A percentile compares a stretch with the other conserved stretches of the same genome.
Evolutionary conservation across 2,888 invertebrate genomes (phyloP).

Genomic region (Encarsia formosa): DNA sequence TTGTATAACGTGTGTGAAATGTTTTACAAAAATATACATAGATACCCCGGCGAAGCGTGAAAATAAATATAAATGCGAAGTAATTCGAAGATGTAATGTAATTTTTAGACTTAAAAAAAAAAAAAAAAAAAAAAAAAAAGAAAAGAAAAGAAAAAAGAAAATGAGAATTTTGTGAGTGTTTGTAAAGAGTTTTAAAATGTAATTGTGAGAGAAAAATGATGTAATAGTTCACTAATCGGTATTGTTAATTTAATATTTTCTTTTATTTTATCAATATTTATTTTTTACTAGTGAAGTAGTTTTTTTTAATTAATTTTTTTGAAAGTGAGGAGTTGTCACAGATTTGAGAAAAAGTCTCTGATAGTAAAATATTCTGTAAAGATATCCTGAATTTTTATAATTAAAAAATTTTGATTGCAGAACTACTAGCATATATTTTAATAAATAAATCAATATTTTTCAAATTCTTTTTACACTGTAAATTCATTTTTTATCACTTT

Average conservation of each 20-base stretch:
- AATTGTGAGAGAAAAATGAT: slow-evolving; percentile 14
- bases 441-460: too few species aligned
- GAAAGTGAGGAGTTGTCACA: too few species aligned
- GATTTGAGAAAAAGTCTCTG: too few species aligned
- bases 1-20: slow-evolving; percentile 3
- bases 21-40: neutral
- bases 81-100: neutral
- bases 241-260: slow-evolving; percentile 19
- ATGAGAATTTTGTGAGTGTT: slow-evolving; percentile 19
- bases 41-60: too few species aligned
- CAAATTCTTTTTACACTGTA: too few species aligned
- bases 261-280: slow-evolving; percentile 13
- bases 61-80: slow-evolving; percentile 8
- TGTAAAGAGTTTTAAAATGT: slow-evolving; percentile 22
- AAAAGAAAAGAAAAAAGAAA: too few species aligned
- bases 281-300: slow-evolving; percentile 23
- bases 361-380: too few species aligned
- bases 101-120: slow-evolving; percentile 8
- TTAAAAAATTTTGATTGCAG: too few species aligned
- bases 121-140: slow-evolving; percentile 1
- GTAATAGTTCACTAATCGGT: slow-evolving; percentile 24
- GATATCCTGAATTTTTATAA: too few species aligned
- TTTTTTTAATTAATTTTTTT: slow-evolving; percentile 28
- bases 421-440: too few species aligned
- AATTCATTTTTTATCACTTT: too few species aligned